Percentiles rank a stretch among this genome's conserved stretches.
phyloP scores from a whole-genome alignment of 2,888 invertebrate species.

The Eristalis intricaria region DNA sequence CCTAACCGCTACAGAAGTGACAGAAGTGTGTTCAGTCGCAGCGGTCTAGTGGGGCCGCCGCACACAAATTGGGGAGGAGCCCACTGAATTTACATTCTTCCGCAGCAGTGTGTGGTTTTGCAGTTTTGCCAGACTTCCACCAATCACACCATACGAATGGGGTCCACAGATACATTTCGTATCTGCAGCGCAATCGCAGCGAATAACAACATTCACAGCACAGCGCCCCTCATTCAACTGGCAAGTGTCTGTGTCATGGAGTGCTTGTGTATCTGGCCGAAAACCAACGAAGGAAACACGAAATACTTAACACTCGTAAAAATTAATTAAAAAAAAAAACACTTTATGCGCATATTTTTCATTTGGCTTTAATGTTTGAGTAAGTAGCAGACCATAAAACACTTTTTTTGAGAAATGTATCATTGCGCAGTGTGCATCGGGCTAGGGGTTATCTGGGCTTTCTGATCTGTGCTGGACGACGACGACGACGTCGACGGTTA shows the following conservation, averaged over 20 bases:
- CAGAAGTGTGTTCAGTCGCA: background rate
- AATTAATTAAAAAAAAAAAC: constrained; percentile 36
- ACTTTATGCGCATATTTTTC: constrained; percentile 59
- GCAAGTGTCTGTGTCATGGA: constrained; percentile 15
- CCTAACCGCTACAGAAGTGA: constrained; percentile 23
- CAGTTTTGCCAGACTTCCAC: constrained; percentile 25
- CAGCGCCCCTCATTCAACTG: constrained; percentile 41
- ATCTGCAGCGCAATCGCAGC: constrained; percentile 54
- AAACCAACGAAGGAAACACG: constrained; percentile 24
- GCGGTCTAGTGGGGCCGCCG: background rate
- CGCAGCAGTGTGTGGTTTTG: constrained; percentile 4
- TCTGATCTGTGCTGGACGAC: constrained; percentile 25
- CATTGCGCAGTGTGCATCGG: constrained; percentile 62
- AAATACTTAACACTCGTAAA: constrained; percentile 3
- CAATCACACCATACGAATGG: constrained; percentile 24
- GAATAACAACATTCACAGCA: constrained; percentile 50
- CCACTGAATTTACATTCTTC: constrained; percentile 20
- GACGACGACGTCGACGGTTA: constrained; percentile 14
- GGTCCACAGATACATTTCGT: constrained; percentile 40
- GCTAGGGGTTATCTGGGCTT: constrained; percentile 46
- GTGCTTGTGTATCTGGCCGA: constrained; percentile 8
- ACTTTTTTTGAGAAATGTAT: constrained; percentile 39
- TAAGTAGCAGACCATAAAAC: constrained; percentile 64
- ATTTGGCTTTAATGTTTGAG: constrained; percentile 64
- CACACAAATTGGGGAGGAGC: constrained; percentile 41